phyloP scores from a whole-genome alignment of 2,113 vertebrate species.

The Platycercus adscitus region DNA sequence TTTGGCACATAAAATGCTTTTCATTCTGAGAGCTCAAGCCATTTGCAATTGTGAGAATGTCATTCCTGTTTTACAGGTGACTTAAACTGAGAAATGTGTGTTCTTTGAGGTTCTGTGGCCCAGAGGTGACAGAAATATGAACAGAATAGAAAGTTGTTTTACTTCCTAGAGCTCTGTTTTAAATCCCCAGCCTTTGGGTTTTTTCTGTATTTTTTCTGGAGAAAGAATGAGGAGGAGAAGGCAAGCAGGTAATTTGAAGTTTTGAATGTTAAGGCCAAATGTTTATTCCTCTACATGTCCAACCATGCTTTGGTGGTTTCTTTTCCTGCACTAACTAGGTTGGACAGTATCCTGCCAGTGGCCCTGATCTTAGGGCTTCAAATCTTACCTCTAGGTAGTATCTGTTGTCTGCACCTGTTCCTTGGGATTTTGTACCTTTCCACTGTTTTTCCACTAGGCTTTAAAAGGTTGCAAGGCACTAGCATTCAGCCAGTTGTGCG shows the following conservation, averaged over 20 bases:
- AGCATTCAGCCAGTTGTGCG: neutral
- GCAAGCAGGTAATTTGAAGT: neutral
- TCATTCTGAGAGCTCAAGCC: neutral
- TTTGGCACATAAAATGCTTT: neutral
- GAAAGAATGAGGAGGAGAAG: neutral
- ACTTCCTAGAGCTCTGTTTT: neutral
- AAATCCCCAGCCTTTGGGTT: neutral
- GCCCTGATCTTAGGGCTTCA: neutral
- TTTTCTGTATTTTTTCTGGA: neutral
- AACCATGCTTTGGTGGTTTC: neutral
- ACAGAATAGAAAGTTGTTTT: neutral
- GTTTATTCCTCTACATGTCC: neutral
- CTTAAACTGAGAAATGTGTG: neutral
- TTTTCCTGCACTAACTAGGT: neutral
- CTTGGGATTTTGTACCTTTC: neutral
- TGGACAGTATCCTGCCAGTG: neutral
- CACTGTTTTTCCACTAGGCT: neutral
- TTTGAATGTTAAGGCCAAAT: neutral
- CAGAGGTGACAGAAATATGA: neutral
- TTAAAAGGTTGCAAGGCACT: neutral
- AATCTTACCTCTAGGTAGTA: neutral
- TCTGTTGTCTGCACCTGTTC: neutral
- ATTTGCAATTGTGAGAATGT: neutral
- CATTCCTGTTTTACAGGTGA: neutral
- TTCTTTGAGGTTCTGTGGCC: neutral